Evolutionary conservation across 2,113 vertebrate species (phyloP), one percentile per base, ranked within the genome.

Genomic region (Chaetorhynchus papuensis): DNA sequence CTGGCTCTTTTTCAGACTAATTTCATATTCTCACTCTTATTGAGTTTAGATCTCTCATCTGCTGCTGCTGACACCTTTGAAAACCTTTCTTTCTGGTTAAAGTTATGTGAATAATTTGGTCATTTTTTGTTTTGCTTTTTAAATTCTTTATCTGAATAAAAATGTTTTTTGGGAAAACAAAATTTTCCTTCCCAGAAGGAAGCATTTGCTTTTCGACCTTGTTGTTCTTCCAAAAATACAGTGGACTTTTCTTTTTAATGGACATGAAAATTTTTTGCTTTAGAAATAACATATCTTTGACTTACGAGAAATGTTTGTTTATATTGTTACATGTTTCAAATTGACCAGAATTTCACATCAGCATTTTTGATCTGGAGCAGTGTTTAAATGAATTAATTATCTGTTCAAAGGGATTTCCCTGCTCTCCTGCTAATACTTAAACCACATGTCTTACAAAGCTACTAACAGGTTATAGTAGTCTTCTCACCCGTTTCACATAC

Each of bases 401-500:
- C 57, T 68, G 4, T 41, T 86, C 33, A 69, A 85, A 91, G 47
- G 27, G 14, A 33, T 57, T 79, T 30, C 30, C 21, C 23, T 53
- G 16, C 31, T 72, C 13, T 77, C 81, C 21, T 70, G 17, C 11
- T 91, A 45, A 14, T 76, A 77, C 20, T 76, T 56, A 33, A 66
- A 4, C 8, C 17, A 30, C 19, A 4, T 2, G 4, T 39, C 56
- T 50, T 75, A 10, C 11, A 47, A 60, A 79, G 50, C 33, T 47
- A 19, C 57, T 57, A 37, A 28, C 12, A 52, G 47, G 26, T 70
- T 65, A 30, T n/a, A 44, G 63, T 24, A 63, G 9, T 49, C 59
- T 56, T 69, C 21, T 28, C n/a, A 59, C 9, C 11, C 0, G 0
- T 64, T 76, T 72, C 5, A n/a, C 9, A 5, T 50, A 22, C 30